Evolutionary conservation across 2,888 invertebrate species (phyloP).

Genomic region (Lasioglossum lativentre): DNA sequence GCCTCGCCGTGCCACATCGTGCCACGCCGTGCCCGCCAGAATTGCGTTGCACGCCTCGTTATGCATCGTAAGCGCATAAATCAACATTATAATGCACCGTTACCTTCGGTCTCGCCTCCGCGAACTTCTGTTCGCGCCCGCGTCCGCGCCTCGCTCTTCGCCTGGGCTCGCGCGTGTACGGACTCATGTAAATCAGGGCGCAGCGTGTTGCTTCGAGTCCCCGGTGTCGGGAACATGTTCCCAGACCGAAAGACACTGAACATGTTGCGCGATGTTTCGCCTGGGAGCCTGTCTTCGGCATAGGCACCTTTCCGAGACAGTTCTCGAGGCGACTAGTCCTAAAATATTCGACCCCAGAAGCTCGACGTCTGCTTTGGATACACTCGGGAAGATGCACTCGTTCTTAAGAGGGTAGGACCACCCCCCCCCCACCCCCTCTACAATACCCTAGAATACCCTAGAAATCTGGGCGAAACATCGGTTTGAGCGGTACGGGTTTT

Average conservation of each 20-base stretch:
- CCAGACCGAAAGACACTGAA: not conserved
- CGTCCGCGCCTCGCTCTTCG: not conserved
- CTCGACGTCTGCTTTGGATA: not conserved
- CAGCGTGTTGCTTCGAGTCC: constrained; percentile 2
- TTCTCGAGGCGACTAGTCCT: not conserved
- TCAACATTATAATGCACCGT: constrained; percentile 63
- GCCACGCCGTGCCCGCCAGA: constrained; percentile 29
- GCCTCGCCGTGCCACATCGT: not conserved
- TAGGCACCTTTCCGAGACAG: not conserved
- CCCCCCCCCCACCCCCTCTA: no score
- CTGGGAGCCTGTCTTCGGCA: not conserved
- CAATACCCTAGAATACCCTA: no score
- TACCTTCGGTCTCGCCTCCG: constrained; percentile 43
- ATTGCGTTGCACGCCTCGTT: constrained; percentile 59
- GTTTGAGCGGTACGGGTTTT: no score
- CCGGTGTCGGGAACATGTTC: not conserved
- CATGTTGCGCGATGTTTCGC: not conserved
- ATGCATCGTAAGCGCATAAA: constrained; percentile 62
- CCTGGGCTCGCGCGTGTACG: constrained; percentile 1
- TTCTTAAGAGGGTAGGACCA: no score
- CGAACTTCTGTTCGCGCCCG: constrained; percentile 52
- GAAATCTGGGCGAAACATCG: no score
- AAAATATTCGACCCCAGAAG: not conserved
- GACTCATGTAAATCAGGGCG: constrained; percentile 28
- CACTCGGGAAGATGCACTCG: not conserved